These are phyloP conservation scores for Acholoe squamosa DNA, from an alignment of 2,888 invertebrate genomes.

Conservation along the genomic window DNA sequence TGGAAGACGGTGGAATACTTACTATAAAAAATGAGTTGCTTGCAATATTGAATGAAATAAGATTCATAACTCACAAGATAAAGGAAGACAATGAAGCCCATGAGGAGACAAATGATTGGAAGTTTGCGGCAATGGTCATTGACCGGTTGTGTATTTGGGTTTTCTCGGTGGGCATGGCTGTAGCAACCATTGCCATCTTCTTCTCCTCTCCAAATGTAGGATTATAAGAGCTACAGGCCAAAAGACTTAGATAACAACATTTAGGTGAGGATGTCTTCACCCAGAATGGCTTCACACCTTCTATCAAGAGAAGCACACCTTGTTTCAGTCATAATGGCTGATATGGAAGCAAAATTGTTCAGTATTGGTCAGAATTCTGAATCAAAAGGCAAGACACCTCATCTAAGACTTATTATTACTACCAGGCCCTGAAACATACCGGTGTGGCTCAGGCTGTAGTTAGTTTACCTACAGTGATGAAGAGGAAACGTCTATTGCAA, in stretches of 20 bases:
- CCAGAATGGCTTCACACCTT: neutral
- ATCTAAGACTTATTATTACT: neutral
- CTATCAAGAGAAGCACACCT: neutral
- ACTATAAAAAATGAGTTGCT: slow-evolving; percentile 72
- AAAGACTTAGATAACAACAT: neutral
- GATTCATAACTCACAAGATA: slow-evolving; percentile 74
- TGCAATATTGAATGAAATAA: slow-evolving; percentile 72
- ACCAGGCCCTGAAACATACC: neutral
- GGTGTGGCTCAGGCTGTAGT: neutral
- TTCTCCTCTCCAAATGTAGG: slow-evolving; percentile 67
- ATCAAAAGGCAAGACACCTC: neutral
- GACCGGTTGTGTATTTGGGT: slow-evolving; percentile 72
- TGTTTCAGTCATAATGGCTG: neutral
- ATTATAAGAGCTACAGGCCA: neutral
- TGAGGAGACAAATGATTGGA: slow-evolving; percentile 72
- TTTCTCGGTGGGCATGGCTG: slow-evolving; percentile 70
- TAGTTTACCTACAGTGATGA: neutral
- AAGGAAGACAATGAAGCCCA: slow-evolving; percentile 70
- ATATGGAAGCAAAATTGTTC: neutral
- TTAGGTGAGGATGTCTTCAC: neutral
- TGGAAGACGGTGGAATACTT: slow-evolving; percentile 66
- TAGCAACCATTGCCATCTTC: slow-evolving; percentile 70
- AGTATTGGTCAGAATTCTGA: neutral
- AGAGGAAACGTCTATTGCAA: neutral
- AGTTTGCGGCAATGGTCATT: slow-evolving; percentile 73